Percentiles rank a stretch among this genome's conserved stretches.
Evolutionary conservation across 2,797 vertebrate genomes (phyloP).

Genomic region (Vespertilio murinus): DNA sequence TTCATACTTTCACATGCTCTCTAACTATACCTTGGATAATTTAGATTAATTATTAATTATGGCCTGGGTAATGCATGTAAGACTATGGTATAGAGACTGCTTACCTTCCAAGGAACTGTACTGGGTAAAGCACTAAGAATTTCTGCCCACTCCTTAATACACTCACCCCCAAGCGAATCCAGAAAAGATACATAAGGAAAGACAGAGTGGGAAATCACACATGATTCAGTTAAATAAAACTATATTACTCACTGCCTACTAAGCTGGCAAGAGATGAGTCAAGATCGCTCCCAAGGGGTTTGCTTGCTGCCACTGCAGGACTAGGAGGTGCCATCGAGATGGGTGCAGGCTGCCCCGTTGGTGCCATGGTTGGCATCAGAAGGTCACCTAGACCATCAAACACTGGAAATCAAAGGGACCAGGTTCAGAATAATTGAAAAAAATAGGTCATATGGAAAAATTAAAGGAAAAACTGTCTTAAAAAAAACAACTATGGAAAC

Average conservation of each 20-base stretch:
- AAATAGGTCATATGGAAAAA: neutral
- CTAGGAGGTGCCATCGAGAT: slow-evolving; percentile 84
- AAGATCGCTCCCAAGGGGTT: slow-evolving; percentile 94
- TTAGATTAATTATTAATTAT: neutral
- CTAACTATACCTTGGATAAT: neutral
- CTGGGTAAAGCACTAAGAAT: neutral
- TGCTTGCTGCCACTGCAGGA: slow-evolving; percentile 86
- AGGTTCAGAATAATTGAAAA: slow-evolving; percentile 56
- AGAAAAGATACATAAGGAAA: neutral
- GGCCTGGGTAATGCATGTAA: neutral
- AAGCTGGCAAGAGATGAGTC: slow-evolving; percentile 96
- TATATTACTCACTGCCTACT: slow-evolving; percentile 94
- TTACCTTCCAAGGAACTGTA: neutral
- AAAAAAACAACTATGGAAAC: slow-evolving; percentile 49
- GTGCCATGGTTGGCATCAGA: slow-evolving; percentile 96
- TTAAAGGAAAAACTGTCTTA: slow-evolving; percentile 1
- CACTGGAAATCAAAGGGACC: slow-evolving; percentile 86
- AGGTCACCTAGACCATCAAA: slow-evolving; percentile 98
- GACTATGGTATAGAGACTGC: neutral
- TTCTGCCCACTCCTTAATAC: neutral
- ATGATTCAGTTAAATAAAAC: neutral
- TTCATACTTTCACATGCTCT: neutral
- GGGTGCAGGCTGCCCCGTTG: slow-evolving; percentile 89
- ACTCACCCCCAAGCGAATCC: neutral
- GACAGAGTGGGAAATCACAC: neutral